A percentile compares a stretch with the other conserved stretches of the same genome.
Conservation (phyloP, 2,888 invertebrate species). For the Branchipolynoe longqiensis region DNA sequence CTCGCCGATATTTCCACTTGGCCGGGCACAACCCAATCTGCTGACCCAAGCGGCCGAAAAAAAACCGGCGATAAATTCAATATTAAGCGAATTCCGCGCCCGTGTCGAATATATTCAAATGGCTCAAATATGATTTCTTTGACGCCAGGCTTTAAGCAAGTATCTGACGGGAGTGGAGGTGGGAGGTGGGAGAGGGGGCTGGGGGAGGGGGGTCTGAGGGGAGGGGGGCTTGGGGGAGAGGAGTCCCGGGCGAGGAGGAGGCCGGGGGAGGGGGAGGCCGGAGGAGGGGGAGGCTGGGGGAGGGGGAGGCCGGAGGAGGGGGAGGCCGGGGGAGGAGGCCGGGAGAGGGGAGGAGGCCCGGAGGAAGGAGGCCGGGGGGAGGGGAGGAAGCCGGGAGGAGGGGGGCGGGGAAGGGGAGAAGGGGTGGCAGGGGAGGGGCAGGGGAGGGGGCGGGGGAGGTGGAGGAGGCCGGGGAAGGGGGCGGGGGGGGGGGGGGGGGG, state of each 20-base stretch:
- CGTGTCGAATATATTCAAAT: constrained; percentile 54
- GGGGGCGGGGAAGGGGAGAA: neutral
- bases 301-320: neutral
- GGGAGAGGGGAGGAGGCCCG: neutral
- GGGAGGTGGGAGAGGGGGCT: neutral
- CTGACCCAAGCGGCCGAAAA: constrained; percentile 11
- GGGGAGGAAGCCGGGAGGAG: neutral
- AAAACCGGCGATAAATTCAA: constrained; percentile 52
- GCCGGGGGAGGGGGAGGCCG: neutral
- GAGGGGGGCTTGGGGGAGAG: neutral
- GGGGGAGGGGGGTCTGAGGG: neutral
- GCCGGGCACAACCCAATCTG: constrained; percentile 38
- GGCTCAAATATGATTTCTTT: constrained; percentile 57
- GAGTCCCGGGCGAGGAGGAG: neutral
- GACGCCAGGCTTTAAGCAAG: constrained; percentile 8
- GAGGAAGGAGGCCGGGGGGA: constrained; percentile 4
- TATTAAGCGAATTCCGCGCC: constrained; percentile 47
- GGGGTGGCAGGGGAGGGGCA: neutral
- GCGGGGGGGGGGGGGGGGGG: neutral
- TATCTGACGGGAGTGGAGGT: constrained; percentile 25
- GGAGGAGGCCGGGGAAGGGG: neutral
- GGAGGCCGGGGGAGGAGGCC: neutral
- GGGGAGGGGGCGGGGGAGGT: neutral
- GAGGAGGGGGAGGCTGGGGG: neutral
- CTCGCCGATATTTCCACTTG: constrained; percentile 44